These are phyloP conservation scores for Typhlichthys subterraneus DNA, from an alignment of 2,797 vertebrate species.

Conservation along the genomic window DNA sequence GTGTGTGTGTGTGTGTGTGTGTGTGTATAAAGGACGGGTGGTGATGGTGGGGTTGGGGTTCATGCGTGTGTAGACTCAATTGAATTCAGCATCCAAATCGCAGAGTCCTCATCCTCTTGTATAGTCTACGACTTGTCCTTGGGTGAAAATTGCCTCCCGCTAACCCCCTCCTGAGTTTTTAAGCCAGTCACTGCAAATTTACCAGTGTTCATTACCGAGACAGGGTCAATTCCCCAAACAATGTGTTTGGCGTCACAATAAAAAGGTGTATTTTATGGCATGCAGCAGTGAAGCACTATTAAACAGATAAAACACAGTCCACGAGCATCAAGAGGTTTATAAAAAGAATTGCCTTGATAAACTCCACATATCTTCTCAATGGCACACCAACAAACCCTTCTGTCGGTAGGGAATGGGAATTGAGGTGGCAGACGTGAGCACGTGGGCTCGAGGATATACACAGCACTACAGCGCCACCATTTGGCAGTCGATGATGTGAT, in stretches of 20 bases:
- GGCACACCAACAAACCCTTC: constrained; percentile 60
- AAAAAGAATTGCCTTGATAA: constrained; percentile 81
- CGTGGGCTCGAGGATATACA: constrained; percentile 16
- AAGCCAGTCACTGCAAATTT: constrained; percentile 68
- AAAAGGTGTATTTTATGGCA: constrained; percentile 72
- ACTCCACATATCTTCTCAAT: constrained; percentile 71
- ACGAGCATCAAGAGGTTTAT: constrained; percentile 76
- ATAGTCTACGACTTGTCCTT: constrained; percentile 66
- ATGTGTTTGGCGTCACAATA: constrained; percentile 77
- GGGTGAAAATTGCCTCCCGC: constrained; percentile 56
- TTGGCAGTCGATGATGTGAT: constrained; percentile 18
- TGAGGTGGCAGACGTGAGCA: constrained; percentile 33
- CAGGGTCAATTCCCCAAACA: constrained; percentile 76
- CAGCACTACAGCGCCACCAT: constrained; percentile 57
- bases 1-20: neutral
- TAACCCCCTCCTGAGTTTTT: constrained; percentile 29
- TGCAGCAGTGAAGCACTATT: constrained; percentile 75
- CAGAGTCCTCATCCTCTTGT: constrained; percentile 45
- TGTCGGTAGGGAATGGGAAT: constrained; percentile 30
- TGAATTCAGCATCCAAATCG: constrained; percentile 2
- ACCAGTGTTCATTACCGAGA: constrained; percentile 77
- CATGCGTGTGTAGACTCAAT: no score
- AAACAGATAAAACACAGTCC: constrained; percentile 77
- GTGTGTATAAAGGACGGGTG: no score
- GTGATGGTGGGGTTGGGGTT: no score